Conservation (phyloP, 2,797 vertebrate genomes). For the Philypnodon macrostomus region DNA sequence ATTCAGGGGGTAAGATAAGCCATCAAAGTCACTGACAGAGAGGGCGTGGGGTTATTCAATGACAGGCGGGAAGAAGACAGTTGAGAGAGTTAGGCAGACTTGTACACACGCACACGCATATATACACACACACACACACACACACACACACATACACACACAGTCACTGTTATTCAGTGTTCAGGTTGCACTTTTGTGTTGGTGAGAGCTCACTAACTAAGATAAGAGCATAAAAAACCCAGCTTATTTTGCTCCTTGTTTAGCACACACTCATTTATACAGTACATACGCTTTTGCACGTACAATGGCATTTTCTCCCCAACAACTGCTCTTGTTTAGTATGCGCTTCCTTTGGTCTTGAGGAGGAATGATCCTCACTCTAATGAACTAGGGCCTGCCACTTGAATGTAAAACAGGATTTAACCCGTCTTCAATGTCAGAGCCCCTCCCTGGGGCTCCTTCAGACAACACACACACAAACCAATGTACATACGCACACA, state of each 20-base stretch:
- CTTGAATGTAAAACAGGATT: conserved; percentile 88
- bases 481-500: conserved; percentile 27
- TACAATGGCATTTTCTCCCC: conserved; percentile 80
- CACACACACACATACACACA: conserved; percentile 12
- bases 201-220: conserved; percentile 19
- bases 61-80: conserved; percentile 65
- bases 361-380: conserved; percentile 86
- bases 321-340: conserved; percentile 84
- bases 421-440: conserved; percentile 88
- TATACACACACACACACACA: conserved; percentile 14
- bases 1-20: conserved; percentile 73
- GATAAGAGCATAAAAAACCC: conserved; percentile 30
- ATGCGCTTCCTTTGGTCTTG: conserved; percentile 84
- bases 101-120: conserved; percentile 10
- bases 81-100: conserved; percentile 50
- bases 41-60: conserved; percentile 70
- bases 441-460: conserved; percentile 81
- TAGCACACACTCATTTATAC: conserved; percentile 33
- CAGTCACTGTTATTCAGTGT: conserved; percentile 23
- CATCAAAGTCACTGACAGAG: conserved; percentile 75
- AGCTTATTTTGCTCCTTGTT: conserved; percentile 31
- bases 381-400: conserved; percentile 85
- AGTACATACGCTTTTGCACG: conserved; percentile 64
- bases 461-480: conserved; percentile 78
- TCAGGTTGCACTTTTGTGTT: conserved; percentile 38